Conservation (phyloP, 2,797 vertebrate species). For the Glossophaga mutica region DNA sequence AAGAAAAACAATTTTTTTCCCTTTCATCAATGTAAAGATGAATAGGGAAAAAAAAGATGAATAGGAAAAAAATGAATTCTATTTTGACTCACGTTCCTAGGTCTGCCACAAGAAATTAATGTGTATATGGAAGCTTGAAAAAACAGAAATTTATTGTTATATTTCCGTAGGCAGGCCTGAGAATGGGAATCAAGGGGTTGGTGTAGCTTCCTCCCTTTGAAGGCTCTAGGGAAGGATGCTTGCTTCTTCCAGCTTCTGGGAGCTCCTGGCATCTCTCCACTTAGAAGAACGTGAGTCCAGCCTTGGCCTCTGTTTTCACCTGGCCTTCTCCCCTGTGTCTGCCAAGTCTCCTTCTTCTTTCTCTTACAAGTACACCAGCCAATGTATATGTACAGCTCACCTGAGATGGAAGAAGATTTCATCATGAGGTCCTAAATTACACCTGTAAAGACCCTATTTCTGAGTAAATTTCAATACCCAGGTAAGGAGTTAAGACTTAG, state of each 20-base stretch:
- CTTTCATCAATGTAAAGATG: neutral
- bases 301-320: neutral
- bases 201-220: fast-evolving
- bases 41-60: neutral
- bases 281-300: fast-evolving
- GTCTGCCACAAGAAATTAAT: neutral
- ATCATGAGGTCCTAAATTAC: neutral
- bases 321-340: neutral
- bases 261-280: too few species aligned
- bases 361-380: neutral
- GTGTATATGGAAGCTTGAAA: neutral
- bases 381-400: neutral
- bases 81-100: neutral
- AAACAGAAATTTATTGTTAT: neutral
- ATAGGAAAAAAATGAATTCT: neutral
- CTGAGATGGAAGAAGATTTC: neutral
- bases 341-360: neutral
- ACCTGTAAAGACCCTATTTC: neutral
- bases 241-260: neutral
- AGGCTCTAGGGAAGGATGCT: neutral
- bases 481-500: neutral
- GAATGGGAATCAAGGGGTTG: neutral
- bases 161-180: neutral
- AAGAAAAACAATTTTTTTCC: neutral
- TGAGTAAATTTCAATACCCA: neutral